Base-by-base conservation (phyloP, 2,888 invertebrate species). In the Eristalinus aeneus region DNA sequence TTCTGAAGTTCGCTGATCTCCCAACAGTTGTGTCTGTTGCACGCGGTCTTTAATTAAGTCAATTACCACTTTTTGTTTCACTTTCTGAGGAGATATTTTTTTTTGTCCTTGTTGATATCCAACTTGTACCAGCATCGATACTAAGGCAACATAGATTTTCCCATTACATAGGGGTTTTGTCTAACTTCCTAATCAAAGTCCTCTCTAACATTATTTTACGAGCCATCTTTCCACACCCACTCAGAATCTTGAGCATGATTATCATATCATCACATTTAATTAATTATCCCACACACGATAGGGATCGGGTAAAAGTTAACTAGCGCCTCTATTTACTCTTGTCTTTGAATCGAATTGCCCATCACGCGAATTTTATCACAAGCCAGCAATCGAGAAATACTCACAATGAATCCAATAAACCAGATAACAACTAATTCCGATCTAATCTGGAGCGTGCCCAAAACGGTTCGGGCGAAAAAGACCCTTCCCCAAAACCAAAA, bases 191-290 rank as follows among this genome's bases (percentile, higher is more conserved):
- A 46, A 46, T 46, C 16, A 46, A 6, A 16, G 0, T 6, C 16
- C 16, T 46, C 8, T 46, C 46, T 16, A 46, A 16, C 16, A n/a
- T 16, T 16, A 46, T 1, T 46, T 16, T 16, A 46, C 6, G 1
- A 46, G 0, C 2, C 1, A n/a, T 16, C 16, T n/a, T 46, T 46
- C 1, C n/a, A n/a, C n/a, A 1, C 16, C n/a, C 6, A 16, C n/a
- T 16, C 46, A 8, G 16, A 8, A n/a, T 46, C 46, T 58, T 58
- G 9, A 32, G 22, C 23, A 27, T 9, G 27, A 16, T 16, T 10
- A 8, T 11, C 27, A 76, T 69, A 68, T 68, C 61, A 32, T 71
- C 77, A 53, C 72, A 73, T 67, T 73, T 73, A 79, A 79, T 79
- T 73, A 72, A 61, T 72, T 39, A 27, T 27, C 34, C 20, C 6